These are phyloP conservation scores for Cartodere bifasciata DNA, from an alignment of 2,888 invertebrate species.

Conservation along the genomic window DNA sequence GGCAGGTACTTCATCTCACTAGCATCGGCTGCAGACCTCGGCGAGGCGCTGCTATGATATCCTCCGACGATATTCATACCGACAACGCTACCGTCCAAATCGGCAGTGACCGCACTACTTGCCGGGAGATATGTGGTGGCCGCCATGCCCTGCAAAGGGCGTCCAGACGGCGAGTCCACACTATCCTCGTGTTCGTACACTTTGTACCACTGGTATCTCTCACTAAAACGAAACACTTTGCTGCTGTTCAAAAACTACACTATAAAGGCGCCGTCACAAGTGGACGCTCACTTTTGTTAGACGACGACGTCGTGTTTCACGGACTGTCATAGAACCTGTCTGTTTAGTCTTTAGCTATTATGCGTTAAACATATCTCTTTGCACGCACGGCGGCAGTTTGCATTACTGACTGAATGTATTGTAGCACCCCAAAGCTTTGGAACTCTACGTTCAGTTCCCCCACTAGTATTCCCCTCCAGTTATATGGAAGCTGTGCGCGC, in stretches of 20 bases:
- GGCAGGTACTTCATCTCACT: slow-evolving; percentile 93
- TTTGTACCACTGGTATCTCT: slow-evolving; percentile 25
- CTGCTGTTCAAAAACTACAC: slow-evolving; percentile 10
- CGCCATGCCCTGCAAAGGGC: slow-evolving; percentile 69
- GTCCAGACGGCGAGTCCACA: slow-evolving; percentile 38
- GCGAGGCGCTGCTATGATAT: slow-evolving; percentile 71
- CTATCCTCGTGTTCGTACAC: slow-evolving; percentile 30
- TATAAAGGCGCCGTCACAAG: slow-evolving; percentile 9
- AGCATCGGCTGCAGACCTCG: slow-evolving; percentile 73
- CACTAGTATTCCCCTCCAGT: slow-evolving; percentile 25
- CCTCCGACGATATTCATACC: slow-evolving; percentile 64
- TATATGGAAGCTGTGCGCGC: slow-evolving; percentile 28
- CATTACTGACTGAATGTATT: slow-evolving; percentile 43
- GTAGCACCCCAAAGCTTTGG: slow-evolving; percentile 25
- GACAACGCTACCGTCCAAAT: slow-evolving; percentile 57
- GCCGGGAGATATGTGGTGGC: slow-evolving; percentile 89
- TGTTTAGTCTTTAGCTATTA: slow-evolving; percentile 34
- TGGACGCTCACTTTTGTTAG: slow-evolving; percentile 9
- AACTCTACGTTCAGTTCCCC: slow-evolving; percentile 35
- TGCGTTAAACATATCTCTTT: slow-evolving; percentile 43
- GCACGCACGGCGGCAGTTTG: slow-evolving; percentile 43
- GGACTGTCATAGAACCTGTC: too few species aligned
- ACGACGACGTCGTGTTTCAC: slow-evolving; percentile 9
- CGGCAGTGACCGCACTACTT: slow-evolving; percentile 58
- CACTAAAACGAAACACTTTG: slow-evolving; percentile 13